phyloP scores from a whole-genome alignment of 2,113 vertebrate genomes.

The Emydocephalus ijimae region DNA sequence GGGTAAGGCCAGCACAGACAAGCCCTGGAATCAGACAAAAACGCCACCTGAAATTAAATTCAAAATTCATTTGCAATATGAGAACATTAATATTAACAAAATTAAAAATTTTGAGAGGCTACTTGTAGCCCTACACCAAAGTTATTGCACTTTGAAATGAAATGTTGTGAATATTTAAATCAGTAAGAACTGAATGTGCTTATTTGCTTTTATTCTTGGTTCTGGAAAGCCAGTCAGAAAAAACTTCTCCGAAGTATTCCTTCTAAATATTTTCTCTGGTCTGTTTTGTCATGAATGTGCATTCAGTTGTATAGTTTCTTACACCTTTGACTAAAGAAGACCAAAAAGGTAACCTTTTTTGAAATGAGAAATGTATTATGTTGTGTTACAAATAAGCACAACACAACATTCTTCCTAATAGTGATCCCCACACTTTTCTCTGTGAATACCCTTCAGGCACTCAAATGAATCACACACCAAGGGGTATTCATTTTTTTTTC shows the following conservation, averaged over 20 bases:
- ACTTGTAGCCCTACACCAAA: not conserved
- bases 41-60: not conserved
- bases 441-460: slow-evolving; percentile 32
- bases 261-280: slow-evolving; percentile 17
- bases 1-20: not conserved
- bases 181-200: not conserved
- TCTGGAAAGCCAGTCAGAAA: slow-evolving; percentile 46
- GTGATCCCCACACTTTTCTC: slow-evolving; percentile 39
- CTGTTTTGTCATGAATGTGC: slow-evolving; percentile 29
- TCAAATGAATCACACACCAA: slow-evolving; percentile 36
- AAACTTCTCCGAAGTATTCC: not conserved
- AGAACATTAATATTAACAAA: not conserved
- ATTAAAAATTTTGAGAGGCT: not conserved
- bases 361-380: not conserved
- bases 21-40: not conserved
- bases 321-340: slow-evolving; percentile 33
- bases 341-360: slow-evolving; percentile 40
- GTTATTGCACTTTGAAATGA: not conserved
- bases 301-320: slow-evolving; percentile 1
- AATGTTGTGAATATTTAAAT: not conserved
- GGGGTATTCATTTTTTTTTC: slow-evolving; percentile 27
- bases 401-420: slow-evolving; percentile 31
- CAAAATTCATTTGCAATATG: not conserved
- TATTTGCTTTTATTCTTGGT: slow-evolving; percentile 44
- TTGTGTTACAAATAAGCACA: slow-evolving; percentile 20